These are phyloP conservation scores for Scomber colias DNA, from an alignment of 2,113 vertebrate genomes.

Conservation along the genomic window DNA sequence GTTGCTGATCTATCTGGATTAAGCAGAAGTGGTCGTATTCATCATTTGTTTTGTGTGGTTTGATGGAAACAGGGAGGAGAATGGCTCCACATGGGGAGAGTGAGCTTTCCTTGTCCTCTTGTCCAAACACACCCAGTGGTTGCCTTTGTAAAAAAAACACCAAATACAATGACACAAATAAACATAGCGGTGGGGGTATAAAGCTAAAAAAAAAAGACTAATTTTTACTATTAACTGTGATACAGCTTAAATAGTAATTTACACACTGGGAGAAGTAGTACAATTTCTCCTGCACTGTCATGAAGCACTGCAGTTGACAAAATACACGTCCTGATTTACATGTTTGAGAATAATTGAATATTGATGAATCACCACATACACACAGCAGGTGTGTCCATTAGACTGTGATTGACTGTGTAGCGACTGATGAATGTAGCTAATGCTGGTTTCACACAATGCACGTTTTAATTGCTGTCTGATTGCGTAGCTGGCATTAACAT, in stretches of 20 bases:
- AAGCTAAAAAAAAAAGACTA: background rate
- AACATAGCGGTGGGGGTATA: background rate
- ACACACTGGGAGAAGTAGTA: slow-evolving; percentile 2
- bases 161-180: background rate
- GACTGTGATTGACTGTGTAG: slow-evolving; percentile 39
- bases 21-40: background rate
- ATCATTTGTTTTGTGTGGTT: background rate
- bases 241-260: background rate
- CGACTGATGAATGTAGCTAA: slow-evolving; percentile 57
- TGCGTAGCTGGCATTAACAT: slow-evolving; percentile 44
- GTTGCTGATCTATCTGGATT: background rate
- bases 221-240: background rate
- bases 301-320: slow-evolving; percentile 24
- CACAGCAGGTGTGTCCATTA: slow-evolving; percentile 62
- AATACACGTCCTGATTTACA: slow-evolving; percentile 25
- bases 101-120: background rate
- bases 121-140: background rate
- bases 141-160: background rate
- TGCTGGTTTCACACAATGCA: slow-evolving; percentile 39
- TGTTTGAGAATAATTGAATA: slow-evolving; percentile 64
- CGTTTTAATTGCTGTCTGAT: slow-evolving; percentile 73
- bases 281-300: background rate
- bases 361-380: slow-evolving; percentile 56
- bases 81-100: background rate
- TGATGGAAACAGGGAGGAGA: background rate